Base-by-base conservation (phyloP, 2,797 vertebrate genomes). In the Meda fulgida region DNA sequence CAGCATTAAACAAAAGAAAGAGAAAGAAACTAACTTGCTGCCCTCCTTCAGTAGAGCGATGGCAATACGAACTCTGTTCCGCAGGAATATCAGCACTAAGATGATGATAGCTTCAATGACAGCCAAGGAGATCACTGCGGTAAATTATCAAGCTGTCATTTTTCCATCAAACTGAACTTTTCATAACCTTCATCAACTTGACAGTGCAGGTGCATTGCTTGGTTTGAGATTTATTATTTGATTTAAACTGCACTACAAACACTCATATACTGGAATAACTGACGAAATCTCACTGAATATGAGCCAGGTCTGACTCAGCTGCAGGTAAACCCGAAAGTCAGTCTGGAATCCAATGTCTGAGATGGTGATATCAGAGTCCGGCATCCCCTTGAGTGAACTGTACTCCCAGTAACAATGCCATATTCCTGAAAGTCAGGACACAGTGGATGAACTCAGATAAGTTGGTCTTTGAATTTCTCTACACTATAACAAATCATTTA, bases 301-400 rank as follows among this genome's bases (percentile, higher is more conserved):
- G 78, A 99, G 93, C 98, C 98, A 99, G 4, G 97, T 98, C 90
- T 99, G 97, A 84, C 96, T 97, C 92, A 97, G 94, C 83, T 96
- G 93, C 84, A 99, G 94, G 89, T 98, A 98, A 87, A 97, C 91
- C 79, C 94, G 93, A 92, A 99, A 94, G 91, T 97, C 96, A 8
- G 95, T 95, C 92, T 98, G 97, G 90, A 99, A 95, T 84, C 98
- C 97, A 8, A 97, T 93, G 75, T 97, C 95, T 23, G 96, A 97
- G 88, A 98, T 91, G 87, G 95, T 95, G 88, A 96, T 88, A 7
- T 97, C 93, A 78, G 96, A 91, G 6, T 94, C 93, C 16, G 96
- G 93, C 85, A 95, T 95, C 76, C 91, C 92, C 66, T 90, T 94
- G 85, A 98, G 94, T 29, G 72, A 90, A 13, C 85, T 91, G 81